A percentile compares a stretch with the other conserved stretches of the same genome.
Conservation (phyloP, 2,888 invertebrate genomes). For the Diarsia brunnea region DNA sequence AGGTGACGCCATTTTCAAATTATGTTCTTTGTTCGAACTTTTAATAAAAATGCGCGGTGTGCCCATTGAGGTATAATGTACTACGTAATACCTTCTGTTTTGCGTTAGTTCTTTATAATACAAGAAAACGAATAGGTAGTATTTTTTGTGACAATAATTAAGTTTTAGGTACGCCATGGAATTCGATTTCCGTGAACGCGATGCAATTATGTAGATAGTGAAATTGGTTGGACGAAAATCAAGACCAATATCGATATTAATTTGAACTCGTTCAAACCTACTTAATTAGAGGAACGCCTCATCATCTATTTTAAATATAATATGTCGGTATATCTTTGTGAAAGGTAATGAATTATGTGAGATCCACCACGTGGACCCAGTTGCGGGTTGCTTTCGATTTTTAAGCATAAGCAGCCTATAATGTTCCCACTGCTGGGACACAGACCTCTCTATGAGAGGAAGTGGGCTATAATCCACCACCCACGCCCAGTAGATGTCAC, state of each 20-base stretch:
- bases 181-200: too few relatives aligned
- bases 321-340: background rate
- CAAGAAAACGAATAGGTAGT: background rate
- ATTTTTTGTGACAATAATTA: too few relatives aligned
- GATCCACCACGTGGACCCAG: background rate
- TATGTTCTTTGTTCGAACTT: background rate
- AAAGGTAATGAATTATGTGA: background rate
- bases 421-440: too few relatives aligned
- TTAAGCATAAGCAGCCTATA: background rate
- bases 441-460: too few relatives aligned
- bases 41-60: background rate
- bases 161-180: too few relatives aligned
- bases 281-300: background rate
- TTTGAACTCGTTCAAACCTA: background rate
- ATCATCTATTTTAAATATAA: background rate
- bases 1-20: conserved; percentile 4
- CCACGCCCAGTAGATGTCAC: too few relatives aligned
- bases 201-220: too few relatives aligned
- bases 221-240: too few relatives aligned
- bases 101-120: background rate
- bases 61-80: too few relatives aligned
- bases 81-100: too few relatives aligned
- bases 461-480: too few relatives aligned
- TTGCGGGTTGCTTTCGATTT: background rate
- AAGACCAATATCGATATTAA: background rate